Conservation (phyloP, 2,888 invertebrate species). For the Philereme transversata region DNA sequence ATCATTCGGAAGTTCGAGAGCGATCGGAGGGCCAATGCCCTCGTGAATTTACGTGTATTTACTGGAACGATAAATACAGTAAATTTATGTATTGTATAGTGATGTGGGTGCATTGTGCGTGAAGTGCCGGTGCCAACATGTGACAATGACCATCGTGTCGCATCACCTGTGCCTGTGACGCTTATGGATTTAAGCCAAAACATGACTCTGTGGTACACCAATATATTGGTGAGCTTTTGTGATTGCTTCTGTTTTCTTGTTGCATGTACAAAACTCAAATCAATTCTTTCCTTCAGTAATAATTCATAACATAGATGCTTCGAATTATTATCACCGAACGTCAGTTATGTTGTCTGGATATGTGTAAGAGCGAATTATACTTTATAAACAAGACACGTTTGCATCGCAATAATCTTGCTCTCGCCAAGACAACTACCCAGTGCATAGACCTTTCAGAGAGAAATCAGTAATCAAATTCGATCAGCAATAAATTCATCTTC, state of each 20-base stretch:
- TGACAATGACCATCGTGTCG: constrained; percentile 72
- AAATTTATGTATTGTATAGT: constrained; percentile 46
- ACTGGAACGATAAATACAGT: constrained; percentile 42
- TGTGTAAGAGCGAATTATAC: no score
- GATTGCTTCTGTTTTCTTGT: constrained; percentile 14
- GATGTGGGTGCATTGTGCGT: constrained; percentile 61
- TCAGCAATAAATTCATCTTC: constrained; percentile 30
- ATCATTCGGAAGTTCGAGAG: constrained; percentile 55
- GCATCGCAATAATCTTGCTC: no score
- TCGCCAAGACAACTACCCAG: not conserved
- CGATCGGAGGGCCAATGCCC: constrained; percentile 56
- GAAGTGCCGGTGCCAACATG: constrained; percentile 56
- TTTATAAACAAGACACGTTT: no score
- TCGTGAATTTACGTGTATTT: constrained; percentile 49
- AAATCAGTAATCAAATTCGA: constrained; percentile 22
- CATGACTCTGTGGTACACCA: constrained; percentile 82
- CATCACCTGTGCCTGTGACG: constrained; percentile 69
- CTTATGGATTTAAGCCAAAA: constrained; percentile 74
- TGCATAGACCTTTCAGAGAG: constrained; percentile 7
- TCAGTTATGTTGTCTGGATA: no score
- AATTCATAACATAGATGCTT: no score
- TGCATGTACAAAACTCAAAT: constrained; percentile 2
- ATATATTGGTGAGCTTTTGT: constrained; percentile 74
- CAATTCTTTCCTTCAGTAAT: not conserved
- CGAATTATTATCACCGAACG: no score